phyloP scores from a whole-genome alignment of 64 coral and sea anemone genomes.

The Astreopora myriophthalma region DNA sequence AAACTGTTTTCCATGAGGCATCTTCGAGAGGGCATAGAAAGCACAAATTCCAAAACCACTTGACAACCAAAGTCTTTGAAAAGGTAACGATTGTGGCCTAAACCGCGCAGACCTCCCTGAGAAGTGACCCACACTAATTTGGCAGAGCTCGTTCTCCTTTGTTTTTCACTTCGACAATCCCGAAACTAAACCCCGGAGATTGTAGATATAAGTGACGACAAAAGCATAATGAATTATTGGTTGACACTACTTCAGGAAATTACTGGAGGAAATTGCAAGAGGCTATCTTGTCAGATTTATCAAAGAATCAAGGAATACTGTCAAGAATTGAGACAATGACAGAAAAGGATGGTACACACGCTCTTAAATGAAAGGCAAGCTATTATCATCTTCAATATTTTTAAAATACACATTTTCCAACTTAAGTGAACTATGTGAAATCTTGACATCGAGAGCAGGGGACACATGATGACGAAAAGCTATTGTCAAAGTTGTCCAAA shows the following conservation, averaged over 20 bases:
- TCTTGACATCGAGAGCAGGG: constrained; percentile 45
- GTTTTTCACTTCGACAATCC: constrained; percentile 78
- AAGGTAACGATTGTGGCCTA: background rate
- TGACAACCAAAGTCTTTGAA: background rate
- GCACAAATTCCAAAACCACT: constrained; percentile 41
- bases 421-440: constrained; percentile 83
- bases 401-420: constrained; percentile 76
- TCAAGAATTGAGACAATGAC: constrained; percentile 89
- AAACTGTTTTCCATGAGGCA: constrained; percentile 75
- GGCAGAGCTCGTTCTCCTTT: constrained; percentile 55
- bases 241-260: constrained; percentile 99
- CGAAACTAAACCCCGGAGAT: constrained; percentile 83
- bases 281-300: constrained; percentile 99
- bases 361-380: constrained; percentile 91
- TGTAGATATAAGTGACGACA: constrained; percentile 99
- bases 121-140: constrained; percentile 31
- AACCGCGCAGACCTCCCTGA: background rate
- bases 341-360: constrained; percentile 93
- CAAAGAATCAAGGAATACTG: constrained; percentile 96
- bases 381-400: constrained; percentile 83
- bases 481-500: constrained; percentile 29
- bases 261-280: constrained; percentile 99
- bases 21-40: constrained; percentile 50
- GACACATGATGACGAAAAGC: constrained; percentile 7
- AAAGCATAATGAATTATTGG: constrained; percentile 99